A percentile compares a stretch with the other conserved stretches of the same genome.
Conservation (phyloP, 2,888 invertebrate genomes). For the Troides helena region DNA sequence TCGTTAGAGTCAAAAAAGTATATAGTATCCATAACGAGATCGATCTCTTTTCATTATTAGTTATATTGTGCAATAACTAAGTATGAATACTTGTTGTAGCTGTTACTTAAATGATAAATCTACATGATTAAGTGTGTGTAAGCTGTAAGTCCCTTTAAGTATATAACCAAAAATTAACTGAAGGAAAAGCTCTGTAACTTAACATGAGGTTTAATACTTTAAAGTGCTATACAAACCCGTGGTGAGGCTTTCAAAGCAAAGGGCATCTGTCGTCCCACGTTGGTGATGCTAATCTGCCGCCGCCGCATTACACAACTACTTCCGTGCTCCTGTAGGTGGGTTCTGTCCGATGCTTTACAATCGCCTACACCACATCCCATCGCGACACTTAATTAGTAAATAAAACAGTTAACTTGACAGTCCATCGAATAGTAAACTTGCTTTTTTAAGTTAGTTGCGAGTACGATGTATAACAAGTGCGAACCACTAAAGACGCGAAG, state of each 20-base stretch:
- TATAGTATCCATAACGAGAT: too few relatives aligned
- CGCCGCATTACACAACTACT: slow-evolving; percentile 25
- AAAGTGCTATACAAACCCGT: slow-evolving; percentile 9
- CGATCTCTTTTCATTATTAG: too few relatives aligned
- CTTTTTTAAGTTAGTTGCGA: background rate
- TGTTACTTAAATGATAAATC: too few relatives aligned
- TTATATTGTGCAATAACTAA: too few relatives aligned
- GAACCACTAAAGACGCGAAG: background rate
- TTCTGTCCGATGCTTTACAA: slow-evolving; percentile 25
- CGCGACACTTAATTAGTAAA: slow-evolving; percentile 21
- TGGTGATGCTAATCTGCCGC: slow-evolving; percentile 23
- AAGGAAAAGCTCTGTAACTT: background rate
- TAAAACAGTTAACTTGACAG: slow-evolving; percentile 2
- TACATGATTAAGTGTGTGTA: too few relatives aligned
- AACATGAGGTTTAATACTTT: background rate
- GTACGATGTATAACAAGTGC: background rate
- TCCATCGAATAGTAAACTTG: background rate
- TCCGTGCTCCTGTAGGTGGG: slow-evolving; percentile 13
- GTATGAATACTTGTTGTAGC: too few relatives aligned
- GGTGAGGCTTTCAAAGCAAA: background rate
- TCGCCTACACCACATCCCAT: slow-evolving; percentile 24
- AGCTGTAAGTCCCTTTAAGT: too few relatives aligned
- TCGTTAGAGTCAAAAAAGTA: too few relatives aligned
- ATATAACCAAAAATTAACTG: too few relatives aligned
- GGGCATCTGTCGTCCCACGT: slow-evolving; percentile 22